These are phyloP conservation scores for Pycnonotus jocosus DNA, from an alignment of 2,113 vertebrate species.

Conservation along the genomic window DNA sequence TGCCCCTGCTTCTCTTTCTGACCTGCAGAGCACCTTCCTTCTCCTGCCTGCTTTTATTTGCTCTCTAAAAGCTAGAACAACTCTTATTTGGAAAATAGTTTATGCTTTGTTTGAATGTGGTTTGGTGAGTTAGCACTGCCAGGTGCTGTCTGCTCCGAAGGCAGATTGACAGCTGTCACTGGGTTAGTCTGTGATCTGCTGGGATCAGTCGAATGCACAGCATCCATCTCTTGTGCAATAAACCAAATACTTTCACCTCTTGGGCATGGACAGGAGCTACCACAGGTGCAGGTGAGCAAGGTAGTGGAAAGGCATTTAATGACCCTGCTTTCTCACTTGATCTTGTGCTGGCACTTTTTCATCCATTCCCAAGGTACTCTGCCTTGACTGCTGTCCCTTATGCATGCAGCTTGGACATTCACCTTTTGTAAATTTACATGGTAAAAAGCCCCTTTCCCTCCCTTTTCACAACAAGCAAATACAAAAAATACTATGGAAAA, in stretches of 20 bases:
- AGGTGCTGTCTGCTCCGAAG: fast-evolving
- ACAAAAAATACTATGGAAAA: neutral
- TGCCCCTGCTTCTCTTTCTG: neutral
- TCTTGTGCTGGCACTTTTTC: neutral
- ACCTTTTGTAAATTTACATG: neutral
- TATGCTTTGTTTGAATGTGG: neutral
- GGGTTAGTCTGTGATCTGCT: neutral
- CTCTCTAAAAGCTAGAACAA: neutral
- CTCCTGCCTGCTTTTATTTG: neutral
- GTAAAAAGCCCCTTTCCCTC: neutral
- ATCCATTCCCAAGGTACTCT: neutral
- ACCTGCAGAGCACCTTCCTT: neutral
- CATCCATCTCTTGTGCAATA: neutral
- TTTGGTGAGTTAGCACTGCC: neutral
- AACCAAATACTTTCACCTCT: neutral
- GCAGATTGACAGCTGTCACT: neutral
- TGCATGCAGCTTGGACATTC: neutral
- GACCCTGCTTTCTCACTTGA: neutral
- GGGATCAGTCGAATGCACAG: too few species aligned
- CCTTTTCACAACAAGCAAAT: neutral
- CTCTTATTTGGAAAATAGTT: neutral
- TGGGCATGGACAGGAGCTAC: neutral
- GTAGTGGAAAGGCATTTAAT: neutral
- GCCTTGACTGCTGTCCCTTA: neutral
- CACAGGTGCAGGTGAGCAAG: neutral